These are phyloP conservation scores for Mythimna albipuncta DNA, from an alignment of 2,888 invertebrate genomes.

Conservation along the genomic window DNA sequence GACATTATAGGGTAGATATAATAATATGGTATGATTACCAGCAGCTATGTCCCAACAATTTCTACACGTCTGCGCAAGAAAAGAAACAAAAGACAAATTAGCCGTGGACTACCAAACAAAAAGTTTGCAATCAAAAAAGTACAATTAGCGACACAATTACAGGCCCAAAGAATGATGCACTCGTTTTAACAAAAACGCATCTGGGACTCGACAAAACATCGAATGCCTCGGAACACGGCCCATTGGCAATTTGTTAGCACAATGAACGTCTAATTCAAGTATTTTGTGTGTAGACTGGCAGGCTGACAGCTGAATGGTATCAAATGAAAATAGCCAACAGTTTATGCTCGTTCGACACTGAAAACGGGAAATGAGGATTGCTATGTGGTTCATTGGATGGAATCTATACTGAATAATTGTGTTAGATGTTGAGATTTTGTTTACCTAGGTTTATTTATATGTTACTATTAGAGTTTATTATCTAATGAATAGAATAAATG, in stretches of 20 bases:
- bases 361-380: conserved; percentile 64
- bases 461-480: background rate
- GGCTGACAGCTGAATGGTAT: conserved; percentile 62
- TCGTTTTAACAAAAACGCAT: conserved; percentile 32
- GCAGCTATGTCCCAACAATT: background rate
- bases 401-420: conserved; percentile 34
- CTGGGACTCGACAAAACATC: conserved; percentile 36
- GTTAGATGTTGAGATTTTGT: conserved; percentile 13
- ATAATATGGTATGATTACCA: too few relatives aligned
- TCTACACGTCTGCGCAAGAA: background rate
- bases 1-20: too few relatives aligned
- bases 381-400: conserved; percentile 37
- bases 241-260: conserved; percentile 69
- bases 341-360: conserved; percentile 49
- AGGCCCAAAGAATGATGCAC: conserved; percentile 31
- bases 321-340: conserved; percentile 65
- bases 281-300: conserved; percentile 56
- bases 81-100: conserved; percentile 13
- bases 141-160: conserved; percentile 24
- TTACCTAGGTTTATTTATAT: background rate
- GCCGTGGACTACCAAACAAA: conserved; percentile 1
- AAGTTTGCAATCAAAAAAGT: conserved; percentile 21
- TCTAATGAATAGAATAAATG: background rate
- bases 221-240: conserved; percentile 52
- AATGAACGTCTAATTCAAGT: conserved; percentile 70